Base-by-base conservation (phyloP, 2,888 invertebrate species). In the Phrixothrix hirtus region DNA sequence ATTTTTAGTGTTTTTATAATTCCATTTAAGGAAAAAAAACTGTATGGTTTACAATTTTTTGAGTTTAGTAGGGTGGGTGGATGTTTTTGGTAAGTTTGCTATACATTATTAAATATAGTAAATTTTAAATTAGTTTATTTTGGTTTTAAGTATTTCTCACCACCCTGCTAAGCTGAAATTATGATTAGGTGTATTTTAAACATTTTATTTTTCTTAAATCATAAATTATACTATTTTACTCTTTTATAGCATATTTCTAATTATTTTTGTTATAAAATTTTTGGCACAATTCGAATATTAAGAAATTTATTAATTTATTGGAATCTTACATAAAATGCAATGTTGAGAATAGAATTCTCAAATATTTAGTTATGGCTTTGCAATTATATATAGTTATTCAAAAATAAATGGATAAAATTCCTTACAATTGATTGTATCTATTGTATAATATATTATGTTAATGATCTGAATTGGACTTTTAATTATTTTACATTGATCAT, bases 51-150 rank as follows among this genome's bases (percentile, higher is more conserved):
- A 15, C 2, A 29, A 14, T 31, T 11, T 41, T 68, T 70, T 68
- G 63, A 64, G 71, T 72, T 75, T 75, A 73, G 74, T 75, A 75
- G 75, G 75, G 73, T 74, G 74, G 74, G 75, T 74, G 74, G 67
- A 61, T 57, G 50, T 46, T 50, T 55, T 37, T 54, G 56, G 56
- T 55, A 55, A 55, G 50, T 48, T 47, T 46, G 41, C 37, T 36
- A 50, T 50, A 46, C n/a, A n/a, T n/a, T n/a, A n/a, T 39, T 37
- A 42, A 43, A 36, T 54, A 49, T 27, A 36, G 13, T 31, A 12
- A 39, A n/a, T 51, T 25, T 35, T 41, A 48, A 37, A 27, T 51
- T 35, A 35, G 39, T n/a, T 37, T 35, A 34, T 32, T 21, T 42
- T 21, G 41, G 55, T 50, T 45, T 48, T 50, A 59, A 53, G 55